phyloP scores from a whole-genome alignment of 1,140 invertebrate genomes.

The Lucilia cuprina region DNA sequence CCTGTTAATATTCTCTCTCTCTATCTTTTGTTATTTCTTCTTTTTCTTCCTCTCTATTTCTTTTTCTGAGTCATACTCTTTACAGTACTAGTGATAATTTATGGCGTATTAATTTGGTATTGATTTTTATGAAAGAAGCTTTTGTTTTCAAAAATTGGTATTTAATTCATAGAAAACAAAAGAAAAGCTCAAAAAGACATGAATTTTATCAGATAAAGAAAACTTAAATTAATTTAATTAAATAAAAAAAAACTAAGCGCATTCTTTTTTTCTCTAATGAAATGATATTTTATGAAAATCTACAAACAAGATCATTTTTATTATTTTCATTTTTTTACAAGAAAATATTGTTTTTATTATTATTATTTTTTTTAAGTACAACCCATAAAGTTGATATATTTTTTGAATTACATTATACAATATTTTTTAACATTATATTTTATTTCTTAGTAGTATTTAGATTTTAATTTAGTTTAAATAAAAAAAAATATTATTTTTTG shows the following conservation, averaged over 20 bases:
- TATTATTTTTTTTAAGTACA: not conserved
- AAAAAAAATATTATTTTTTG: not conserved
- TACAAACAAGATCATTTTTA: not conserved
- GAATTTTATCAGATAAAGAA: not conserved
- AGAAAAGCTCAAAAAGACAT: constrained; percentile 17
- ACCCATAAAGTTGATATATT: not conserved
- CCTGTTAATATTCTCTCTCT: too few relatives aligned
- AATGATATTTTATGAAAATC: not conserved
- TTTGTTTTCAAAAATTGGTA: not conserved
- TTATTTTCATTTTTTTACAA: not conserved
- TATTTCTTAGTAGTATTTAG: constrained; percentile 11
- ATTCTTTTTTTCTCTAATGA: not conserved
- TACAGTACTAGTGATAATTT: not conserved
- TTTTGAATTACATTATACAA: not conserved
- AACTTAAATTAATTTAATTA: not conserved
- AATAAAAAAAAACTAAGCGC: not conserved
- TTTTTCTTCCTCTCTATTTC: not conserved
- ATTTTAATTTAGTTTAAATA: not conserved
- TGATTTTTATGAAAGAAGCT: not conserved
- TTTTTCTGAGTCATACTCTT: not conserved
- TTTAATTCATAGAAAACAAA: not conserved
- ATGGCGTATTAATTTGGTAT: not conserved
- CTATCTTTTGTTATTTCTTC: not conserved
- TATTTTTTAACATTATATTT: not conserved
- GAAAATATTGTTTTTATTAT: constrained; percentile 2